Evolutionary conservation across 2,113 vertebrate genomes (phyloP), one percentile per base, ranked within the genome.

Genomic region (Callipepla squamata): DNA sequence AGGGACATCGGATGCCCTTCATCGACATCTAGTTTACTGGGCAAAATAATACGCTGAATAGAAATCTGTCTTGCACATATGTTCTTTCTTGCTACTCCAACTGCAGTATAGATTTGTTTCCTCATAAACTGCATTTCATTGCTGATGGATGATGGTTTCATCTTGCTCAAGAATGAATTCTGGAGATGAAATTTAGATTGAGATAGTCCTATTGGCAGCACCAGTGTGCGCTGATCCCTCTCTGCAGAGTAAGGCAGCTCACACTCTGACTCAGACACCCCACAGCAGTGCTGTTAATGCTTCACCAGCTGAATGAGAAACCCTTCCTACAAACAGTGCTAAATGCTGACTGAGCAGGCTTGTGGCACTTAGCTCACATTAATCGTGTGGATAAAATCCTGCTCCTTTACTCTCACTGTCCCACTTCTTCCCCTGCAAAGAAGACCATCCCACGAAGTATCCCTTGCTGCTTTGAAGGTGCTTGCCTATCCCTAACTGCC

Each of bases 261-360:
- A 1, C 26, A 2, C n/a, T 36, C 32, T 25, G 10, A 15, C 55
- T n/a, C 4, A 13, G 19, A 13, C 28, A 26, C 0, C 0, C 13
- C n/a, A 38, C 66, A 72, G 44, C 34, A 38, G 44, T 3, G 9
- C 22, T 12, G 25, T 7, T 40, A 12, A 40, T 13, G 38, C 16
- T 63, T 26, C 38, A 40, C 25, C 61, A 40, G 4, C 36, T 4
- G 14, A 7, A 55, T 6, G 42, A 34, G 44, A 25, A 45, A 45
- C 20, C 25, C 6, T 4, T 78, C 13, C 50, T 67, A 0, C 8
- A 53, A 34, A 18, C n/a, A 45, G 42, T 25, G 23, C 23, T 19
- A 38, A 59, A 38, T 13, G 8, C 69, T 81, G 61, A 32, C 20
- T 18, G 16, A 68, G 38, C n/a, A 28, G 18, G 28, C 36, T 68